Evolutionary conservation across 2,797 vertebrate species (phyloP).

Genomic region (Helostoma temminkii): DNA sequence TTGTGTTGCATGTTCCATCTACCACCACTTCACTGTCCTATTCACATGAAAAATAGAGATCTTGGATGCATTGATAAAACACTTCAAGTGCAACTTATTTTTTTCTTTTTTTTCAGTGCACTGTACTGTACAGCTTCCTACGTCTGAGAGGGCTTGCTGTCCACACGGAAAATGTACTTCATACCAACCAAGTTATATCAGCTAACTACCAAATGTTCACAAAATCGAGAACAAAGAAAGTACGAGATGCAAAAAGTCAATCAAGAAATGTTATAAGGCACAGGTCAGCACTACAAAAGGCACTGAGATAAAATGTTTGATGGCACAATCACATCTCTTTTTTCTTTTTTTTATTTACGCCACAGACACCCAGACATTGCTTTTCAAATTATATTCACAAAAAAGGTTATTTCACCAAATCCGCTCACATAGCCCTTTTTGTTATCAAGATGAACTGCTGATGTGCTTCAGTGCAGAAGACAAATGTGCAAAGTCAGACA

Average conservation of each 20-base stretch:
- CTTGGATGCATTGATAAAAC: slow-evolving; percentile 46
- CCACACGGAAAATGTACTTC: not conserved
- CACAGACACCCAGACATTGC: slow-evolving; percentile 20
- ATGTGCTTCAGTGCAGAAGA: slow-evolving; percentile 67
- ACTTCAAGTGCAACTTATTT: slow-evolving; percentile 42
- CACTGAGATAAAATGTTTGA: slow-evolving; percentile 53
- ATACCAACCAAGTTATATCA: not conserved
- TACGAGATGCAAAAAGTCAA: slow-evolving; percentile 37
- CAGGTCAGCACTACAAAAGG: slow-evolving; percentile 48
- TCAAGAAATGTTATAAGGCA: slow-evolving; percentile 14
- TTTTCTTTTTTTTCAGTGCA: slow-evolving; percentile 12
- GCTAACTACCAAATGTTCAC: not conserved
- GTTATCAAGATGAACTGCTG: slow-evolving; percentile 80
- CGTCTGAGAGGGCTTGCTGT: slow-evolving; percentile 11
- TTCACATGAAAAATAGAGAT: slow-evolving; percentile 65
- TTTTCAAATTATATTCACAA: slow-evolving; percentile 76
- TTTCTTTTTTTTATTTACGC: slow-evolving; percentile 44
- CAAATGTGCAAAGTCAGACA: slow-evolving; percentile 80
- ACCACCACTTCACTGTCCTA: slow-evolving; percentile 69
- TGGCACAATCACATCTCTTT: slow-evolving; percentile 49
- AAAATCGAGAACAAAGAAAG: slow-evolving; percentile 10
- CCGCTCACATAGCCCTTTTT: slow-evolving; percentile 71
- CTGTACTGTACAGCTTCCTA: not conserved
- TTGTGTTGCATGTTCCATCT: slow-evolving; percentile 61
- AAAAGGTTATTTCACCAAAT: slow-evolving; percentile 78